Percentiles rank a stretch among this genome's conserved stretches.
phyloP scores from a whole-genome alignment of 2,888 invertebrate species.

The Volucella bombylans region DNA sequence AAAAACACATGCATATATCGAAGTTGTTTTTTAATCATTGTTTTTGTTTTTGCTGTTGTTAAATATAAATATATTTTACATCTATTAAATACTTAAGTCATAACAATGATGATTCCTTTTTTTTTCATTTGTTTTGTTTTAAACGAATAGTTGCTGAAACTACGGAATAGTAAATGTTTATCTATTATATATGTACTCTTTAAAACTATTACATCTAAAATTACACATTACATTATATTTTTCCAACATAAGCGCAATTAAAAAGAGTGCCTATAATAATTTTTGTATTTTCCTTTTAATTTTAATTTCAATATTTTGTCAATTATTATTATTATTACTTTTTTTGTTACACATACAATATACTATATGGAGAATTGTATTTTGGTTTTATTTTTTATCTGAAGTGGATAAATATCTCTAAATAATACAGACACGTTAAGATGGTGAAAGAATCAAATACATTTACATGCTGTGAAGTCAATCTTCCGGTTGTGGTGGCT shows the following conservation, averaged over 20 bases:
- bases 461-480: slow-evolving; percentile 41
- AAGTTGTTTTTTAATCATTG: slow-evolving; percentile 19
- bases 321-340: not conserved
- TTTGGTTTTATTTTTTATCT: not conserved
- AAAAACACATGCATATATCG: slow-evolving; percentile 55
- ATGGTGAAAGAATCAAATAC: slow-evolving; percentile 33
- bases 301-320: not conserved
- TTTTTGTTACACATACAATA: slow-evolving; percentile 30
- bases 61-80: slow-evolving; percentile 60
- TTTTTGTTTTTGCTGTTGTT: slow-evolving; percentile 33
- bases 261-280: slow-evolving; percentile 38
- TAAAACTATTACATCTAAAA: slow-evolving; percentile 60
- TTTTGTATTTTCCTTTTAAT: slow-evolving; percentile 20
- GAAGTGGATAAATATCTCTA: slow-evolving; percentile 18
- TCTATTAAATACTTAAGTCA: slow-evolving; percentile 70
- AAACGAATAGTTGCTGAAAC: slow-evolving; percentile 66
- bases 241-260: slow-evolving; percentile 64
- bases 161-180: slow-evolving; percentile 69
- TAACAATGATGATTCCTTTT: slow-evolving; percentile 51
- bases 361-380: slow-evolving; percentile 8
- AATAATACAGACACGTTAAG: slow-evolving; percentile 20
- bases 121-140: slow-evolving; percentile 20
- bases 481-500: slow-evolving; percentile 16
- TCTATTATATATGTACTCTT: slow-evolving; percentile 50
- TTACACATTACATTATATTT: slow-evolving; percentile 56